Conservation (phyloP, 2,888 invertebrate species). For the Drosophila subsilvestris region DNA sequence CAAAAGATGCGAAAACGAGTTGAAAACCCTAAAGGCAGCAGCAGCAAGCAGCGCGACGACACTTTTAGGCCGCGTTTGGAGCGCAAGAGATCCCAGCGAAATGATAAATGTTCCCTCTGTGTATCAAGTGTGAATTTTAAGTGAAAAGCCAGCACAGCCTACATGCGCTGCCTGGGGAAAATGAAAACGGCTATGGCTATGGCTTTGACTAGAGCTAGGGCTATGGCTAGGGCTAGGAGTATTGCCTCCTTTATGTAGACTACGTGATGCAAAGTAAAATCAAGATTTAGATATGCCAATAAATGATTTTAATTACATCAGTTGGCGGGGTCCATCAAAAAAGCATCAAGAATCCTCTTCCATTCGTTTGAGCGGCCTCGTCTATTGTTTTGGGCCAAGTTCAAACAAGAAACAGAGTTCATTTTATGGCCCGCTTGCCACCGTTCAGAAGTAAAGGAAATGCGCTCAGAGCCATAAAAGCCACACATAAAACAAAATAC, state of each 20-base stretch:
- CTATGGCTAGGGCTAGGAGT: no score
- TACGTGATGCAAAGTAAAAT: constrained; percentile 66
- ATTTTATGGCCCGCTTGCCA: constrained; percentile 45
- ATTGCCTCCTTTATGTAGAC: constrained; percentile 53
- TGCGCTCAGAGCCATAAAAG: constrained; percentile 45
- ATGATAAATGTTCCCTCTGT: constrained; percentile 70
- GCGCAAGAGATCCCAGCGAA: constrained; percentile 66
- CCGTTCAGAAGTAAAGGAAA: constrained; percentile 47
- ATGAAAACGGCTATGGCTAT: constrained; percentile 48
- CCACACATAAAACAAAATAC: constrained; percentile 27
- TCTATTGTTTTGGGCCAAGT: constrained; percentile 18
- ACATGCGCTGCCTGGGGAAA: constrained; percentile 2
- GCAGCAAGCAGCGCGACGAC: constrained; percentile 41
- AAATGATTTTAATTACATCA: constrained; percentile 71
- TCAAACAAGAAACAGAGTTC: constrained; percentile 20
- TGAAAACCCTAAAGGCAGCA: constrained; percentile 39
- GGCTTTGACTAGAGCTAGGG: no score
- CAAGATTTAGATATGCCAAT: constrained; percentile 65
- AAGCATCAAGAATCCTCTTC: not conserved
- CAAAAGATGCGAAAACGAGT: constrained; percentile 74
- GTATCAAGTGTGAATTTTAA: constrained; percentile 79
- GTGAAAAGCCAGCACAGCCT: constrained; percentile 64
- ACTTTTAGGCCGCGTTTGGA: constrained; percentile 63
- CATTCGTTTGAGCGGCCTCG: not conserved
- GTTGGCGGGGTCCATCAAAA: constrained; percentile 36